These are phyloP conservation scores for Nycticryphes semicollaris DNA, from an alignment of 2,113 vertebrate genomes.

Conservation along the genomic window DNA sequence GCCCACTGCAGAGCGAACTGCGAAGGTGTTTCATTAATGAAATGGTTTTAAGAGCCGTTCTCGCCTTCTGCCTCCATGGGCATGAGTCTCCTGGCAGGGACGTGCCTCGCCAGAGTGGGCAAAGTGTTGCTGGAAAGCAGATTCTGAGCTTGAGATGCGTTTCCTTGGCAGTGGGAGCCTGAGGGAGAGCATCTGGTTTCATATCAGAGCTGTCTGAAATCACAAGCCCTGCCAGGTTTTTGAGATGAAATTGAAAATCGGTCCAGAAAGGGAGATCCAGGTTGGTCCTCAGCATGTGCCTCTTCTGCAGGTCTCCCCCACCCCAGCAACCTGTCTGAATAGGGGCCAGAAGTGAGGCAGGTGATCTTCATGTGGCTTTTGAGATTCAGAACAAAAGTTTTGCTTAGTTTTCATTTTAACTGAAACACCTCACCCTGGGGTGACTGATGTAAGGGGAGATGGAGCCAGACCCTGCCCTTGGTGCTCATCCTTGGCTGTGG, in stretches of 20 bases:
- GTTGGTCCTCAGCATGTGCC: rapidly evolving
- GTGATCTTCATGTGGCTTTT: background rate
- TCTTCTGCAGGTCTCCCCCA: background rate
- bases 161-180: background rate
- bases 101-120: background rate
- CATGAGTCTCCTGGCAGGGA: background rate
- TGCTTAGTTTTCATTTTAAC: background rate
- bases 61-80: background rate
- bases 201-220: background rate
- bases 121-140: background rate
- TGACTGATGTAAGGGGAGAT: background rate
- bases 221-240: background rate
- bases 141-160: background rate
- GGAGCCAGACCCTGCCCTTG: background rate
- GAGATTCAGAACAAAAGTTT: background rate
- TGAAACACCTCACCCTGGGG: background rate
- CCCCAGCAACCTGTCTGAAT: background rate
- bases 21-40: background rate
- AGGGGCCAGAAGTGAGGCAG: background rate
- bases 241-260: background rate
- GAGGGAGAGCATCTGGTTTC: slow-evolving; percentile 9
- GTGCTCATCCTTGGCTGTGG: background rate
- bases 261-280: background rate
- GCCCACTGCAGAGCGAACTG: rapidly evolving
- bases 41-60: background rate